These are phyloP conservation scores for Darevskia mixta DNA, from an alignment of 2,797 vertebrate genomes.

Conservation along the genomic window DNA sequence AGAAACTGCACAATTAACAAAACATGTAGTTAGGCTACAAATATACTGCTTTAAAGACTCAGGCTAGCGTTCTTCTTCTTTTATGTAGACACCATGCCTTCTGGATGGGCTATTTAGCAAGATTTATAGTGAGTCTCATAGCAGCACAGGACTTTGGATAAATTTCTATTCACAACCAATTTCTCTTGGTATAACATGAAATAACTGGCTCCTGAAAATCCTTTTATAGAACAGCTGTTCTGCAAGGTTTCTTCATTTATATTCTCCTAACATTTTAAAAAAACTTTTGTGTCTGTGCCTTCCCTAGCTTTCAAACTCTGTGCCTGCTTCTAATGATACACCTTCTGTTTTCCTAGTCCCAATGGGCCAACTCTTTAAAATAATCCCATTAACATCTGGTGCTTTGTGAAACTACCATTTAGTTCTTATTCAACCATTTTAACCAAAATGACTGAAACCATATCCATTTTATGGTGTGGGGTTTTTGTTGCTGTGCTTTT, in stretches of 20 bases:
- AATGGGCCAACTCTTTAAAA: slow-evolving; percentile 35
- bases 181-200: slow-evolving; percentile 40
- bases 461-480: background rate
- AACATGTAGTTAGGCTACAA: background rate
- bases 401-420: slow-evolving; percentile 56
- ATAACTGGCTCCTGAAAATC: slow-evolving; percentile 35
- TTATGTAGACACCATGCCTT: background rate
- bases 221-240: slow-evolving; percentile 61
- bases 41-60: background rate
- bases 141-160: background rate
- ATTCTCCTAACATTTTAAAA: slow-evolving; percentile 41
- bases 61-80: background rate
- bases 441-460: slow-evolving; percentile 38
- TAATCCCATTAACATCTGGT: slow-evolving; percentile 65
- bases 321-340: slow-evolving; percentile 41
- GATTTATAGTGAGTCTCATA: slow-evolving; percentile 9
- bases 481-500: slow-evolving; percentile 1
- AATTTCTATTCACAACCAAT: slow-evolving; percentile 1
- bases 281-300: slow-evolving; percentile 40
- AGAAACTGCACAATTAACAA: background rate
- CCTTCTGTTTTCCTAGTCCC: slow-evolving; percentile 66
- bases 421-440: slow-evolving; percentile 36
- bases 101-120: slow-evolving; percentile 11
- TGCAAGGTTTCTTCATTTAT: slow-evolving; percentile 51
- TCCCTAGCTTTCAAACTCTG: slow-evolving; percentile 46